Percentiles rank a stretch among this genome's conserved stretches.
Conservation (phyloP, 2,797 vertebrate genomes). For the Chaunax sp. region DNA sequence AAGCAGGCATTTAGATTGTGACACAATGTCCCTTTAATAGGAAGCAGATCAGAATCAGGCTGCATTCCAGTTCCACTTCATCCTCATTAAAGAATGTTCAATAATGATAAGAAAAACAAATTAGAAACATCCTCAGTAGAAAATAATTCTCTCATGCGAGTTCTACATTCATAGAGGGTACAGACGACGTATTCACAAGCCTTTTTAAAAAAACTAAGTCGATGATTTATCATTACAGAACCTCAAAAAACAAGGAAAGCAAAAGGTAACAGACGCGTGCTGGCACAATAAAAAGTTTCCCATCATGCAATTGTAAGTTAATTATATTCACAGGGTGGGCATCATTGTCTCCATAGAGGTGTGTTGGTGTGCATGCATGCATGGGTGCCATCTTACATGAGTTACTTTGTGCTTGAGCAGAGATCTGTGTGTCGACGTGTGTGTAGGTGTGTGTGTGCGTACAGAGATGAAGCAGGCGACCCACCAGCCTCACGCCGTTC, state of each 20-base stretch:
- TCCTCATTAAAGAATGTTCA: constrained; percentile 77
- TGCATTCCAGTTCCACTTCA: constrained; percentile 79
- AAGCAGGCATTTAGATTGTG: constrained; percentile 48
- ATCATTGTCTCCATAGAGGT: constrained; percentile 70
- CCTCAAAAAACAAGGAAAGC: constrained; percentile 53
- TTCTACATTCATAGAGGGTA: constrained; percentile 81
- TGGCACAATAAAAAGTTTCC: constrained; percentile 79
- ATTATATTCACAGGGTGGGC: constrained; percentile 81
- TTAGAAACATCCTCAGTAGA: constrained; percentile 86
- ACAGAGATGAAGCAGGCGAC: constrained; percentile 52
- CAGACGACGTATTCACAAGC: constrained; percentile 79
- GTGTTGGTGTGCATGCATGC: constrained; percentile 80
- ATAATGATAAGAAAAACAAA: constrained; percentile 84
- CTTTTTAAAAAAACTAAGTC: constrained; percentile 64
- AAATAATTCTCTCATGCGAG: constrained; percentile 86
- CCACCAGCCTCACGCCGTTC: constrained; percentile 46
- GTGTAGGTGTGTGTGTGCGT: constrained; percentile 27
- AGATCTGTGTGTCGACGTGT: constrained; percentile 49
- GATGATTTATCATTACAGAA: constrained; percentile 62
- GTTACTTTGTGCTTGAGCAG: constrained; percentile 83
- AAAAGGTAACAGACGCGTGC: constrained; percentile 77
- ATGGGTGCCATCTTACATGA: constrained; percentile 74
- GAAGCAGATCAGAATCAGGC: constrained; percentile 84
- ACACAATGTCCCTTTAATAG: constrained; percentile 83
- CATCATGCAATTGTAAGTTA: constrained; percentile 83